Conservation (phyloP, 2,797 vertebrate genomes). For the Poeciliopsis turneri region DNA sequence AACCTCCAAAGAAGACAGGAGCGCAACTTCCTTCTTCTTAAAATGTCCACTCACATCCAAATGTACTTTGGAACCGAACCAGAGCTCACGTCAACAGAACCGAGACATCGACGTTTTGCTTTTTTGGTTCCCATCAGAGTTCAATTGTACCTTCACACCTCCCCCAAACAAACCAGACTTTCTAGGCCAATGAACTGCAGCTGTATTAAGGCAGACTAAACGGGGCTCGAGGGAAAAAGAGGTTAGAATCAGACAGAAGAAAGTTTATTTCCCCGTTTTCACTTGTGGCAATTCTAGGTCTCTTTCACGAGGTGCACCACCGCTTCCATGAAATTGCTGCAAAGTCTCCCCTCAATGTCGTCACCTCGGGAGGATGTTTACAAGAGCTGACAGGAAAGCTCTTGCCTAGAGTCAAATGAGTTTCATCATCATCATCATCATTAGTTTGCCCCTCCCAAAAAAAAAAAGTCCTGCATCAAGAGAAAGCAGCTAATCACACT, state of each 20-base stretch:
- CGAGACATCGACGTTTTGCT: too few species aligned
- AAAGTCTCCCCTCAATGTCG: background rate
- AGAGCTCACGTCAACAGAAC: too few species aligned
- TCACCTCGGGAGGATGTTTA: constrained; percentile 3
- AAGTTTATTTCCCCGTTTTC: background rate
- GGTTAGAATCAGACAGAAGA: background rate
- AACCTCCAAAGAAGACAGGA: too few species aligned
- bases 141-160: too few species aligned
- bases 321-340: background rate
- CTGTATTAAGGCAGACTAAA: too few species aligned
- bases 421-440: constrained; percentile 1
- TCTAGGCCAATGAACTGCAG: too few species aligned
- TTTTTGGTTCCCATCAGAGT: too few species aligned
- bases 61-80: too few species aligned
- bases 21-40: too few species aligned
- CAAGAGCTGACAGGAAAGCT: background rate
- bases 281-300: background rate
- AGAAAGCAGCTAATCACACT: background rate
- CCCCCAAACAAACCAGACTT: too few species aligned
- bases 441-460: background rate
- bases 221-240: background rate
- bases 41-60: too few species aligned
- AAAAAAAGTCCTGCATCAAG: background rate
- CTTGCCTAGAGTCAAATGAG: background rate
- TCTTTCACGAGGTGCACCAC: background rate